A percentile compares a stretch with the other conserved stretches of the same genome.
Conservation (phyloP, 2,797 vertebrate species). For the Euthynnus affinis region DNA sequence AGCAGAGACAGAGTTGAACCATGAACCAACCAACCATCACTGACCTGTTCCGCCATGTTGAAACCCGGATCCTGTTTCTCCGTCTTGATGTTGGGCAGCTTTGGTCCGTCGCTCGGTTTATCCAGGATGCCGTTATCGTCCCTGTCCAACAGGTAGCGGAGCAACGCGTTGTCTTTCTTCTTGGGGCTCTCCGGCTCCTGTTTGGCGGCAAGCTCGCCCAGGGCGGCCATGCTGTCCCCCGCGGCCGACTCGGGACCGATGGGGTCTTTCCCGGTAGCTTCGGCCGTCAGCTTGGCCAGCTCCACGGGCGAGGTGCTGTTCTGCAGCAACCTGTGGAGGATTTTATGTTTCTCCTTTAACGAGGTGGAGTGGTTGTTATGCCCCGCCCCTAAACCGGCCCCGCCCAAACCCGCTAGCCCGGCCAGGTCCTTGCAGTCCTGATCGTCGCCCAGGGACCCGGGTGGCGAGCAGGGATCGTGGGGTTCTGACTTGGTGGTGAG, state of each 20-base stretch:
- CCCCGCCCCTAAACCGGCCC: slow-evolving; percentile 65
- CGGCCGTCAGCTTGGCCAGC: slow-evolving; percentile 94
- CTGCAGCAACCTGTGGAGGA: slow-evolving; percentile 97
- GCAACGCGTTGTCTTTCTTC: slow-evolving; percentile 98
- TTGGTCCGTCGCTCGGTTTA: slow-evolving; percentile 88
- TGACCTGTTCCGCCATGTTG: slow-evolving; percentile 91
- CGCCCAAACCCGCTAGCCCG: slow-evolving; percentile 70
- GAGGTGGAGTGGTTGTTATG: slow-evolving; percentile 89
- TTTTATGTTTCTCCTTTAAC: slow-evolving; percentile 99
- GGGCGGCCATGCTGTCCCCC: slow-evolving; percentile 80
- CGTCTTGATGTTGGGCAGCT: slow-evolving; percentile 87
- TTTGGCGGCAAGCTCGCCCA: slow-evolving; percentile 89
- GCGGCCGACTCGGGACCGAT: slow-evolving; percentile 84
- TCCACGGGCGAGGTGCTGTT: slow-evolving; percentile 97
- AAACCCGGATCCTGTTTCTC: slow-evolving; percentile 92
- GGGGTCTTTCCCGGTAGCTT: slow-evolving; percentile 95
- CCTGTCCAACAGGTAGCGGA: slow-evolving; percentile 96
- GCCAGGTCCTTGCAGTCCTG: slow-evolving; percentile 88
- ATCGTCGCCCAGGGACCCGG: slow-evolving; percentile 85
- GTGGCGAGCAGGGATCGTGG: slow-evolving; percentile 90
- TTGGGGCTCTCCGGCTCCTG: slow-evolving; percentile 96
- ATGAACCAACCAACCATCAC: too few relatives aligned
- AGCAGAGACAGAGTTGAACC: too few relatives aligned
- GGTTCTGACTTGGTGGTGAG: slow-evolving; percentile 97
- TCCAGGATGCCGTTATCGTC: slow-evolving; percentile 94